phyloP scores from a whole-genome alignment of 2,113 vertebrate genomes.

The Dolichotis patagonum region DNA sequence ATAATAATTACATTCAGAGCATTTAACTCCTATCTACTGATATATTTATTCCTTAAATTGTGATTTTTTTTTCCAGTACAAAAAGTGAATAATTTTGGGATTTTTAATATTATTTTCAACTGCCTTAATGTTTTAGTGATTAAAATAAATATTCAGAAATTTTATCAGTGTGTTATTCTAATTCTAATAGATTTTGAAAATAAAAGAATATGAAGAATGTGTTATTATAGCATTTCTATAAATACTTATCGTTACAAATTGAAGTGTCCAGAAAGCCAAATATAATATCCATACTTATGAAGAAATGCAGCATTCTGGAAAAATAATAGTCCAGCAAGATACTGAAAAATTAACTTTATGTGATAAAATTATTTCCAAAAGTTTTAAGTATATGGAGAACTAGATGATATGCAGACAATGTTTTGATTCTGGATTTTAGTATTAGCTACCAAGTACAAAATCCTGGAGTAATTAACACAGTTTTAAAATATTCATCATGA shows the following conservation, averaged over 20 bases:
- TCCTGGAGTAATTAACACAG: neutral
- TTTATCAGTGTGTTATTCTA: neutral
- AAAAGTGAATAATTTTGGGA: neutral
- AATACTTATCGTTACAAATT: constrained; percentile 38
- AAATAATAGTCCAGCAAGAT: neutral
- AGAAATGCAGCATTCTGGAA: neutral
- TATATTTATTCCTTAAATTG: neutral
- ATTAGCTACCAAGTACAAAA: constrained; percentile 36
- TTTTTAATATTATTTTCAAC: constrained; percentile 49
- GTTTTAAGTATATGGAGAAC: neutral
- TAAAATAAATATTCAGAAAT: neutral
- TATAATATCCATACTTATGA: neutral
- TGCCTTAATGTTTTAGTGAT: neutral
- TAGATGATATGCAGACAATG: neutral
- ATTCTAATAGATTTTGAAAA: neutral
- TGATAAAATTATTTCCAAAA: constrained; percentile 52
- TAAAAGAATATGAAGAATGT: neutral
- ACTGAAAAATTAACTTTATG: neutral
- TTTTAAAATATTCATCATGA: constrained; percentile 35
- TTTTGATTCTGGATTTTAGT: constrained; percentile 39
- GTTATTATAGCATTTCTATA: constrained; percentile 21
- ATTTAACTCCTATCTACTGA: neutral
- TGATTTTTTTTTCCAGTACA: constrained; percentile 13
- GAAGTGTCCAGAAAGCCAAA: neutral
- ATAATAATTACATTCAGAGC: neutral